Evolutionary conservation across 2,888 invertebrate species (phyloP).

Genomic region (Xylota segnis): DNA sequence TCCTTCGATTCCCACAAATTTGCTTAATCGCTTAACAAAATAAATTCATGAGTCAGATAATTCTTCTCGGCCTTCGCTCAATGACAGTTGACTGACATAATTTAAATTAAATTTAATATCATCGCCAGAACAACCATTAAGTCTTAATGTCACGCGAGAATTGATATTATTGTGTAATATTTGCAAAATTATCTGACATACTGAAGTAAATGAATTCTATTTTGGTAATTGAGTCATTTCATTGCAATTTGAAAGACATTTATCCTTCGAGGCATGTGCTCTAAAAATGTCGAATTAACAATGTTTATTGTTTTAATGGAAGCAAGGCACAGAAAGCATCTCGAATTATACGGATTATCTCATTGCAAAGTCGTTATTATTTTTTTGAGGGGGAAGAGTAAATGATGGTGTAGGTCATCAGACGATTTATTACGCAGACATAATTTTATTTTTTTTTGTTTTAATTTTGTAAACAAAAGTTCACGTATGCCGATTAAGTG

Average conservation of each 20-base stretch:
- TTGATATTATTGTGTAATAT: no score
- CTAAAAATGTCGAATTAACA: conserved; percentile 57
- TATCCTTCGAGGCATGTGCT: conserved; percentile 55
- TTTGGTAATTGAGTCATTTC: conserved; percentile 62
- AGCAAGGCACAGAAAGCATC: conserved; percentile 22
- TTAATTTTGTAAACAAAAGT: conserved; percentile 25
- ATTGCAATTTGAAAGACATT: conserved; percentile 53
- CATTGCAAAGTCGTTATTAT: conserved; percentile 27
- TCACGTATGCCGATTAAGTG: conserved; percentile 13
- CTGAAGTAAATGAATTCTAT: conserved; percentile 43
- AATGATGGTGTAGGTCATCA: conserved; percentile 32
- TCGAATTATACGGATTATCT: conserved; percentile 45
- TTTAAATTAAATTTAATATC: conserved; percentile 11
- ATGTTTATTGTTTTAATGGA: conserved; percentile 60
- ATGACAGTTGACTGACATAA: conserved; percentile 24
- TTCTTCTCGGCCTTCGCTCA: conserved; percentile 7
- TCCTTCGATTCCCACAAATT: no score
- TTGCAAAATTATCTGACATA: conserved; percentile 27
- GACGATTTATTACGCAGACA: conserved; percentile 2
- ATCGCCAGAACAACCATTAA: neutral
- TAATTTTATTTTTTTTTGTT: conserved; percentile 9
- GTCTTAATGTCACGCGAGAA: conserved; percentile 11
- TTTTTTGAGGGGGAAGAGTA: conserved; percentile 4
- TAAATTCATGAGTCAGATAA: conserved; percentile 1
- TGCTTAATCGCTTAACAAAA: neutral